These are phyloP conservation scores for Spodoptera littoralis DNA, from an alignment of 2,888 invertebrate species.

Conservation along the genomic window DNA sequence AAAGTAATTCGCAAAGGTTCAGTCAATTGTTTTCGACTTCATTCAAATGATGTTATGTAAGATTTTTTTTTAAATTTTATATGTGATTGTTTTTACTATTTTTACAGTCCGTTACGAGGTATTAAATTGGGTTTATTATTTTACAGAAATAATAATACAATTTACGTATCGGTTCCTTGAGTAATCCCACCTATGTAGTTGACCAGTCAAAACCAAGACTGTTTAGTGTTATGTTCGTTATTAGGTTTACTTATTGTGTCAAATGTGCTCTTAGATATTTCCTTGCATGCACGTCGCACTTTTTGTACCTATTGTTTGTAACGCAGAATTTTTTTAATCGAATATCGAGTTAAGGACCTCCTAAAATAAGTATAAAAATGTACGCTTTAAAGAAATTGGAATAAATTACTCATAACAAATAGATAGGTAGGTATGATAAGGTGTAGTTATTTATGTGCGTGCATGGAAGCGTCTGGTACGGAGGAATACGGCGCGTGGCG, in stretches of 20 bases:
- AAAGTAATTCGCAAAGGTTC: conserved; percentile 65
- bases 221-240: conserved; percentile 84
- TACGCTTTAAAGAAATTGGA: conserved; percentile 88
- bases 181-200: conserved; percentile 83
- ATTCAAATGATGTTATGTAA: conserved; percentile 39
- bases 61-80: conserved; percentile 30
- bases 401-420: conserved; percentile 85
- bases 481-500: conserved; percentile 44
- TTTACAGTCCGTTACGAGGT: conserved; percentile 38
- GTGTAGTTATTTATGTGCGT: conserved; percentile 81
- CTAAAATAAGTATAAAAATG: conserved; percentile 87
- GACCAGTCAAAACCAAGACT: conserved; percentile 86
- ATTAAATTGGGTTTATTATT: conserved; percentile 41
- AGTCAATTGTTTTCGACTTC: conserved; percentile 72
- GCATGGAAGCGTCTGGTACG: conserved; percentile 69
- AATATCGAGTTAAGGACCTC: conserved; percentile 83
- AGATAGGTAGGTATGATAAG: conserved; percentile 86
- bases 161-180: conserved; percentile 74
- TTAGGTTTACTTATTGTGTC: conserved; percentile 80
- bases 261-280: conserved; percentile 73
- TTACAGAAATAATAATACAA: conserved; percentile 37
- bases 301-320: conserved; percentile 74
- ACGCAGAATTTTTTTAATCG: conserved; percentile 70
- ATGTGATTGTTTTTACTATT: conserved; percentile 46
- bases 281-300: conserved; percentile 80